A percentile compares a stretch with the other conserved stretches of the same genome.
phyloP scores from a whole-genome alignment of 35 echinoderm and acorn worm species.

The Strongylocentrotus purpuratus region DNA sequence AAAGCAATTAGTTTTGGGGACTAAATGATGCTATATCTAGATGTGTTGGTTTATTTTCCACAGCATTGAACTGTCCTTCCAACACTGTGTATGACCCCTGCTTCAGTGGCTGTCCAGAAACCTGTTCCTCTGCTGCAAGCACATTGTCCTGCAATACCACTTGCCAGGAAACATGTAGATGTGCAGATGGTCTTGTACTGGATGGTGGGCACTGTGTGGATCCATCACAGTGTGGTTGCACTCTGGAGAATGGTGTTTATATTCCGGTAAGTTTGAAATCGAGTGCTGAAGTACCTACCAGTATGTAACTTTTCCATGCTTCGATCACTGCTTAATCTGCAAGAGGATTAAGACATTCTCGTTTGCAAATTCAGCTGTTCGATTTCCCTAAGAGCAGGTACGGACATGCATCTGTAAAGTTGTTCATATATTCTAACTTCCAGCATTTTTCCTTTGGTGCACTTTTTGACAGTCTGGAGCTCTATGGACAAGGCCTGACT shows the following conservation, averaged over 20 bases:
- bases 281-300: background rate
- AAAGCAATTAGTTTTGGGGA: background rate
- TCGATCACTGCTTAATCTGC: no score
- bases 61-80: constrained; percentile 45
- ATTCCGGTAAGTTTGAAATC: constrained; percentile 41
- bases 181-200: constrained; percentile 49
- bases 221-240: constrained; percentile 70
- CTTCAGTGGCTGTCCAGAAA: constrained; percentile 23
- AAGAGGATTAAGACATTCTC: background rate
- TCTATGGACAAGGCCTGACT: constrained; percentile 23
- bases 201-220: constrained; percentile 71
- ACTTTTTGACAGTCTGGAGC: constrained; percentile 51
- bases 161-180: constrained; percentile 71
- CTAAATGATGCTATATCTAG: background rate
- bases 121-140: constrained; percentile 15
- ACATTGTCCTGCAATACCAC: constrained; percentile 10
- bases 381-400: no score
- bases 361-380: background rate
- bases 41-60: background rate
- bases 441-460: background rate
- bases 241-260: constrained; percentile 11
- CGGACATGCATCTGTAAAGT: no score
- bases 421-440: constrained; percentile 41
- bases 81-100: constrained; percentile 19
- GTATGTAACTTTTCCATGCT: no score